Base-by-base conservation (phyloP, 2,113 vertebrate species). In the Rhinoderma darwinii region DNA sequence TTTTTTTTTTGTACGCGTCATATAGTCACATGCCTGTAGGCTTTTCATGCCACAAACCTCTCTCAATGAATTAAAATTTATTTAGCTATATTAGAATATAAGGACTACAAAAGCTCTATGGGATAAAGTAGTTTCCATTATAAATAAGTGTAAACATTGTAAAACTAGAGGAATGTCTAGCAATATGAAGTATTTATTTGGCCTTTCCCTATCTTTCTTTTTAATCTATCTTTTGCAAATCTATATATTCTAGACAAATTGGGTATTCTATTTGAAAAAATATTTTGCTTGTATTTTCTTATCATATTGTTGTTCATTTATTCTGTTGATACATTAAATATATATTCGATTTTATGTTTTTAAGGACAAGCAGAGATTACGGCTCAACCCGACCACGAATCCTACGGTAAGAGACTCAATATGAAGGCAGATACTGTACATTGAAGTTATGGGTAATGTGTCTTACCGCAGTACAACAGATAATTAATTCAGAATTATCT, bases 371-470 rank as follows among this genome's bases (percentile, higher is more conserved):
- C 72, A 0, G 90, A 93, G 11, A 88, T 89, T 4, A 89, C 87
- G 22, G 72, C 88, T 56, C 20, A 90, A 5, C 88, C 83, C 1
- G 91, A 93, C 50, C 92, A 90, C 86, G 92, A 93, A 77, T 8
- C 89, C 3, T 86, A 92, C 66, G 93, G 94, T 94, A 93, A 95
- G 91, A 54, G 82, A 75, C 7, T 56, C 56, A 44, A 22, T 10
- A n/a, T 74, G 39, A 44, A 84, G 75, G 32, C 12, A 7, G 22
- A 81, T 63, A n/a, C 14, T 35, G 8, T 18, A n/a, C 27, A 30
- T 72, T 3, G 4, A 37, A 12, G 17, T 61, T 41, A 61, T 61
- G 12, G 20, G 54, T 25, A 63, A 61, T 43, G 25, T 61, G 35
- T 41, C 61, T 66, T 10, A 43, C 18, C 61, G 54, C 47, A 66